A percentile compares a stretch with the other conserved stretches of the same genome.
phyloP scores from a whole-genome alignment of 2,797 vertebrate genomes.

The Danio kyathit region DNA sequence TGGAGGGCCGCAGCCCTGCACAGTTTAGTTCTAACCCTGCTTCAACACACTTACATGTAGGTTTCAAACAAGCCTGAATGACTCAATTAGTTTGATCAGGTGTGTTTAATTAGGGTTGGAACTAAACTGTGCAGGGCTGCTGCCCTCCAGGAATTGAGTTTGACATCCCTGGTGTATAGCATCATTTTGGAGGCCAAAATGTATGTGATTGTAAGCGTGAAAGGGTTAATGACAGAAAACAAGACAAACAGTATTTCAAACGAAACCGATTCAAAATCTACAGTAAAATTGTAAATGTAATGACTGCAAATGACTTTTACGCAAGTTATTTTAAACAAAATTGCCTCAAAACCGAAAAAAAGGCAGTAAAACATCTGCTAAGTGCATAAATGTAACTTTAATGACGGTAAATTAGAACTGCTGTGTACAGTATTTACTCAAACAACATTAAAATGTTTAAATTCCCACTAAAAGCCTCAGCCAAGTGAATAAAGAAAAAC shows the following conservation, averaged over 20 bases:
- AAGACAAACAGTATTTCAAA: background rate
- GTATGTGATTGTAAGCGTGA: too few relatives aligned
- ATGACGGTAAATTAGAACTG: background rate
- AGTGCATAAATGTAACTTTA: background rate
- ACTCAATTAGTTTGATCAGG: too few relatives aligned
- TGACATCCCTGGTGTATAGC: too few relatives aligned
- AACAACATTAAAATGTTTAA: background rate
- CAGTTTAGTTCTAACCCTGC: too few relatives aligned
- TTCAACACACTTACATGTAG: too few relatives aligned
- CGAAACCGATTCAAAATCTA: background rate
- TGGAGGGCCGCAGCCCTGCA: too few relatives aligned
- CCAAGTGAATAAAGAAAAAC: background rate
- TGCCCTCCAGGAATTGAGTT: too few relatives aligned
- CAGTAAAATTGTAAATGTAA: background rate
- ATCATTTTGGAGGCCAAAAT: too few relatives aligned
- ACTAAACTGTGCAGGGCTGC: too few relatives aligned
- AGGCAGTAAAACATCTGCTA: background rate
- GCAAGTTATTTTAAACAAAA: background rate
- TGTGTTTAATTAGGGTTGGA: too few relatives aligned
- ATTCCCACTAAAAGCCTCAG: background rate
- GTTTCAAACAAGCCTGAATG: too few relatives aligned
- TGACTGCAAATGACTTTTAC: background rate
- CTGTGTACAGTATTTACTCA: background rate
- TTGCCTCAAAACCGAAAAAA: background rate
- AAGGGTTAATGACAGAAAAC: background rate